Evolutionary conservation across 2,888 invertebrate genomes (phyloP).

Genomic region (Neoascia interrupta): DNA sequence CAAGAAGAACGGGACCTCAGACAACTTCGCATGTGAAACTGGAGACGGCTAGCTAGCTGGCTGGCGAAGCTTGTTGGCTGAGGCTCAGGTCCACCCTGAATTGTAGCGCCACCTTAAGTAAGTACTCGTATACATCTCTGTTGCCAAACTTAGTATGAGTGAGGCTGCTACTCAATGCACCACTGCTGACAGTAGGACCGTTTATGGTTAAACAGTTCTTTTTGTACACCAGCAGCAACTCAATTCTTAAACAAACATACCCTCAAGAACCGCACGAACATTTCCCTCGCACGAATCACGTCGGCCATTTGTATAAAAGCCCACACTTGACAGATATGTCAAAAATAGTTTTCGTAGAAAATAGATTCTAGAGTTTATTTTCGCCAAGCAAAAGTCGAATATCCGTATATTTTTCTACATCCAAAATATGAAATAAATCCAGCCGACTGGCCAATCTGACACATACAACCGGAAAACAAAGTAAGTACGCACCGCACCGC

Average conservation of each 20-base stretch:
- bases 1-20: too few relatives aligned
- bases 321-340: conserved; percentile 68
- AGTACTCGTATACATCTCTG: neutral
- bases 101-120: too few relatives aligned
- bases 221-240: neutral
- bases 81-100: too few relatives aligned
- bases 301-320: conserved; percentile 64
- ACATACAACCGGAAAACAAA: conserved; percentile 36
- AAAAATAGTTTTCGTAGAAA: conserved; percentile 67
- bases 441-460: conserved; percentile 14
- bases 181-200: too few relatives aligned
- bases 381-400: conserved; percentile 51
- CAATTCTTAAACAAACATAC: conserved; percentile 13
- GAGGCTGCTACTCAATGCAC: too few relatives aligned
- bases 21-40: too few relatives aligned
- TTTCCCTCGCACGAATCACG: conserved; percentile 20
- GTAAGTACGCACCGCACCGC: conserved; percentile 40
- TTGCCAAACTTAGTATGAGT: too few relatives aligned
- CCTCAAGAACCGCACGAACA: conserved; percentile 9
- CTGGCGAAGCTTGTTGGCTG: too few relatives aligned
- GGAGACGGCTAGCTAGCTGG: too few relatives aligned
- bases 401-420: conserved; percentile 56
- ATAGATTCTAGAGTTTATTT: conserved; percentile 66
- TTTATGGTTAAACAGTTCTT: too few relatives aligned
- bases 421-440: conserved; percentile 58